A percentile compares a stretch with the other conserved stretches of the same genome.
Conservation (phyloP, 2,888 invertebrate genomes). For the Ophion ventricosus region DNA sequence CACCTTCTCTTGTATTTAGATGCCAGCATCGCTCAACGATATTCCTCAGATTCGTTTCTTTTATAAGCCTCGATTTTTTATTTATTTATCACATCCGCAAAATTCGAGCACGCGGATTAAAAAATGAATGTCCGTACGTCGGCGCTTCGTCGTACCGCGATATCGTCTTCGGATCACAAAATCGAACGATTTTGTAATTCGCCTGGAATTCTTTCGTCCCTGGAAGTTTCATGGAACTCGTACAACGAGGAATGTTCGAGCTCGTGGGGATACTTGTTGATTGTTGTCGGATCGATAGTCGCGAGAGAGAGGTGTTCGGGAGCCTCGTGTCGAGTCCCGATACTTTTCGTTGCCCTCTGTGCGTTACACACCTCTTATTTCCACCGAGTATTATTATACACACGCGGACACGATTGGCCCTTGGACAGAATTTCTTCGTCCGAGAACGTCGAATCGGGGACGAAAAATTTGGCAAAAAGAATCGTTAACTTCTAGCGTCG, state of each 20-base stretch:
- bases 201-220: background rate
- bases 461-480: too few relatives aligned
- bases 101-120: background rate
- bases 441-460: too few relatives aligned
- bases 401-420: too few relatives aligned
- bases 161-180: too few relatives aligned
- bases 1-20: background rate
- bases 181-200: background rate
- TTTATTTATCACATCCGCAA: background rate
- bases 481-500: too few relatives aligned
- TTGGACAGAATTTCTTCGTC: too few relatives aligned
- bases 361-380: background rate
- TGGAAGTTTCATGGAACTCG: background rate
- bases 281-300: constrained; percentile 26
- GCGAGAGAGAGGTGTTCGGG: background rate
- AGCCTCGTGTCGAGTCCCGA: constrained; percentile 32
- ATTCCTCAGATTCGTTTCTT: too few relatives aligned
- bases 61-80: background rate
- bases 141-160: too few relatives aligned
- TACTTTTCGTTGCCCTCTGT: constrained; percentile 12
- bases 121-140: background rate
- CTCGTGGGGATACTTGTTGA: constrained; percentile 44
- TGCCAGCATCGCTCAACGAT: constrained; percentile 30
- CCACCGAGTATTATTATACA: background rate
- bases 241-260: constrained; percentile 7